Evolutionary conservation across 2,888 invertebrate species (phyloP).

Genomic region (Agrotis exclamationis): DNA sequence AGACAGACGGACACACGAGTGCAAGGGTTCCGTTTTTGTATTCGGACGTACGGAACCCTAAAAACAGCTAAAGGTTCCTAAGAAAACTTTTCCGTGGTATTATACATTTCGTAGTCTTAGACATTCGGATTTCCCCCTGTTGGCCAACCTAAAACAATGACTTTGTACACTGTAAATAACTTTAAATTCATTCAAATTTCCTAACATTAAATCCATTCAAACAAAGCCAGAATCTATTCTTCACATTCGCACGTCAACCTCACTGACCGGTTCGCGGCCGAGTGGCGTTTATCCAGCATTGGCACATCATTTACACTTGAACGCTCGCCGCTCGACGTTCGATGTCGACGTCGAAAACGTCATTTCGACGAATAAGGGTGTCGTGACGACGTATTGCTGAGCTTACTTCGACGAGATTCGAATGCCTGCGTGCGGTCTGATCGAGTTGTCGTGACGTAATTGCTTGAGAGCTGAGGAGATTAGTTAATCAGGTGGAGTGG

Average conservation of each 20-base stretch:
- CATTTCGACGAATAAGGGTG: constrained; percentile 63
- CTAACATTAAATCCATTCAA: not conserved
- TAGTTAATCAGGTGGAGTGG: constrained; percentile 35
- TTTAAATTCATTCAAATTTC: too few species aligned
- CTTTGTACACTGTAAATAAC: too few species aligned
- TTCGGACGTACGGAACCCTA: too few species aligned
- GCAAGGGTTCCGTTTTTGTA: too few species aligned
- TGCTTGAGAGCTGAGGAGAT: constrained; percentile 57
- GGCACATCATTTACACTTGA: constrained; percentile 77
- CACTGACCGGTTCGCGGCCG: constrained; percentile 56
- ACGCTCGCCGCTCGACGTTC: constrained; percentile 51
- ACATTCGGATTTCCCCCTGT: too few species aligned
- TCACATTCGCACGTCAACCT: constrained; percentile 49
- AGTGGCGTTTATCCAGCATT: constrained; percentile 66
- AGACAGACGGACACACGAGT: too few species aligned
- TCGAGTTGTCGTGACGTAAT: constrained; percentile 67
- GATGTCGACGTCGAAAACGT: constrained; percentile 63
- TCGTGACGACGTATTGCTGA: constrained; percentile 65
- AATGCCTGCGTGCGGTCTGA: constrained; percentile 60
- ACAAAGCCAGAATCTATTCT: not conserved
- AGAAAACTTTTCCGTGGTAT: too few species aligned
- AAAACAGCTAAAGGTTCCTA: too few species aligned
- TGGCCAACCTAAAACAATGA: too few species aligned
- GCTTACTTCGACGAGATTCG: constrained; percentile 59
- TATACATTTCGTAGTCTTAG: too few species aligned